Evolutionary conservation across 2,797 vertebrate genomes (phyloP).

Genomic region (Acipenser transmontanus): DNA sequence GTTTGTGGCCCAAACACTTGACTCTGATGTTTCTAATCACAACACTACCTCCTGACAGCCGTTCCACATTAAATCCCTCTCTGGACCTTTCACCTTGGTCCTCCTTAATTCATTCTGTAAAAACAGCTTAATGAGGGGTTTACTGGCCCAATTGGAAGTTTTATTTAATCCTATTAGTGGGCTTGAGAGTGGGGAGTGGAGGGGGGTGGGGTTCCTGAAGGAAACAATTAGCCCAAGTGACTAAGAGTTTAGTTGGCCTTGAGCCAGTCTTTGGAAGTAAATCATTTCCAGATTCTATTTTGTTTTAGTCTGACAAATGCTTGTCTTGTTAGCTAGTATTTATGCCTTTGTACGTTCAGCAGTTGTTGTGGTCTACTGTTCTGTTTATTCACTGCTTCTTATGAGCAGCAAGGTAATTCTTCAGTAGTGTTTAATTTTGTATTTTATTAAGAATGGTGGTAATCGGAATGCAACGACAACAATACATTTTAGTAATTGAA

Average conservation of each 20-base stretch:
- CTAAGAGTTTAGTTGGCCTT: constrained; percentile 54
- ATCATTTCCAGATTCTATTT: constrained; percentile 63
- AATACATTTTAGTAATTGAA: too few relatives aligned
- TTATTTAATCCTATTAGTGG: constrained; percentile 79
- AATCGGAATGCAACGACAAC: too few relatives aligned
- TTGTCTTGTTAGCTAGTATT: constrained; percentile 27
- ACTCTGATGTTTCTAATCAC: constrained; percentile 61
- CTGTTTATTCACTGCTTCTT: too few relatives aligned
- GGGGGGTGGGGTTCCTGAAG: constrained; percentile 51
- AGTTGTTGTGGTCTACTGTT: neutral
- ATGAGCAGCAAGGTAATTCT: too few relatives aligned
- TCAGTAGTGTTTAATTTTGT: too few relatives aligned
- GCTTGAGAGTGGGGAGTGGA: constrained; percentile 31
- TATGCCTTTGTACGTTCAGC: neutral
- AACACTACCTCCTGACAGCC: constrained; percentile 60
- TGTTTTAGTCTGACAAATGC: constrained; percentile 41
- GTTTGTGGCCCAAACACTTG: constrained; percentile 45
- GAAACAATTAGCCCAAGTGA: constrained; percentile 73
- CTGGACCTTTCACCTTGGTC: constrained; percentile 62
- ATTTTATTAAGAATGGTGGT: too few relatives aligned
- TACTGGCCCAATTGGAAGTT: constrained; percentile 80
- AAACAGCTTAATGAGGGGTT: constrained; percentile 86
- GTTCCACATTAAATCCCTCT: constrained; percentile 68
- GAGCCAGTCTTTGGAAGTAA: constrained; percentile 43
- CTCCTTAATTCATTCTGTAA: constrained; percentile 81